These are phyloP conservation scores for Kryptopterus vitreolus DNA, from an alignment of 2,797 vertebrate species.

Conservation along the genomic window DNA sequence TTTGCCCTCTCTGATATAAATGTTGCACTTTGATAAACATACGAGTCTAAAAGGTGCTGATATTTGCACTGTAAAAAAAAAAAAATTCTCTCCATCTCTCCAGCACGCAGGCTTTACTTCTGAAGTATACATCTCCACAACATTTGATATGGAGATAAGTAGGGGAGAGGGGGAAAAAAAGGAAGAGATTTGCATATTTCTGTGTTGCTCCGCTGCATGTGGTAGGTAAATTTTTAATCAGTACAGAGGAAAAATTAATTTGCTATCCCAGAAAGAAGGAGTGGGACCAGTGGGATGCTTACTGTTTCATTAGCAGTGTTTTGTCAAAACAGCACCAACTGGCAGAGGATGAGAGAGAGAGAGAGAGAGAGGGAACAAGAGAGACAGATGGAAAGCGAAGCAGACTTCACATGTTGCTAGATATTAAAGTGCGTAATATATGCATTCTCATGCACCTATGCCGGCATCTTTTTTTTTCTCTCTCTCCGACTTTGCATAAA, in stretches of 20 bases:
- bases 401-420: slow-evolving; percentile 21
- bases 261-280: slow-evolving; percentile 64
- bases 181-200: slow-evolving; percentile 72
- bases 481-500: slow-evolving; percentile 17
- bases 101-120: slow-evolving; percentile 51
- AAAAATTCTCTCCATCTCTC: slow-evolving; percentile 52
- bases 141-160: slow-evolving; percentile 64
- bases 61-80: slow-evolving; percentile 61
- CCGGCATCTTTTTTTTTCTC: slow-evolving; percentile 7
- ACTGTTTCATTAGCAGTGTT: slow-evolving; percentile 67
- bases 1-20: slow-evolving; percentile 71
- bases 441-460: slow-evolving; percentile 40
- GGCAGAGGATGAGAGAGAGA: slow-evolving; percentile 34
- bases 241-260: slow-evolving; percentile 71
- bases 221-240: slow-evolving; percentile 76
- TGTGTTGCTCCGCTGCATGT: slow-evolving; percentile 73
- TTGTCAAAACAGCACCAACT: slow-evolving; percentile 63
- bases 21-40: slow-evolving; percentile 78
- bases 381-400: slow-evolving; percentile 21
- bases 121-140: slow-evolving; percentile 58
- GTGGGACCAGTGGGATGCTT: slow-evolving; percentile 59
- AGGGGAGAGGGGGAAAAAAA: slow-evolving; percentile 61
- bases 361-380: slow-evolving; percentile 3
- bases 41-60: slow-evolving; percentile 69
- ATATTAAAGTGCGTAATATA: slow-evolving; percentile 42